Percentiles rank a stretch among this genome's conserved stretches.
Conservation (phyloP, 2,888 invertebrate species). For the Macrosoma leucophasiata region DNA sequence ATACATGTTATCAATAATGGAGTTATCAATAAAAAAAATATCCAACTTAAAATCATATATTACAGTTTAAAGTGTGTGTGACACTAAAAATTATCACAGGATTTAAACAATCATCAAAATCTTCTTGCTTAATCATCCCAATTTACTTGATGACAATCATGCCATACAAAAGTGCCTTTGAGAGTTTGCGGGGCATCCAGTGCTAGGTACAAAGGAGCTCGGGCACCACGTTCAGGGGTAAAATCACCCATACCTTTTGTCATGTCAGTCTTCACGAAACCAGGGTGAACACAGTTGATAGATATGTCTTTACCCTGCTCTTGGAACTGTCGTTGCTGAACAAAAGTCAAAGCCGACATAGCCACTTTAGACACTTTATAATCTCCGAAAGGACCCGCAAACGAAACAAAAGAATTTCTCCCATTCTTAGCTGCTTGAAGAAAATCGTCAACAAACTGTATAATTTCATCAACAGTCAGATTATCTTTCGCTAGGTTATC, state of each 20-base stretch:
- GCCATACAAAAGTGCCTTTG: slow-evolving; percentile 68
- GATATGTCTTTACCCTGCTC: slow-evolving; percentile 69
- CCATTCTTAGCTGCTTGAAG: slow-evolving; percentile 71
- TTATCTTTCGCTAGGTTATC: slow-evolving; percentile 60
- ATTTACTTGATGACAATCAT: slow-evolving; percentile 67
- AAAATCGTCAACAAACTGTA: slow-evolving; percentile 74
- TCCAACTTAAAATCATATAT: slow-evolving; percentile 56
- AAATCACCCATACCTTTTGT: slow-evolving; percentile 70
- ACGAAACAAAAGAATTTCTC: slow-evolving; percentile 53
- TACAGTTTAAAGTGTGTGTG: slow-evolving; percentile 63
- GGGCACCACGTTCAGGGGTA: slow-evolving; percentile 60
- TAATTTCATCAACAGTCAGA: slow-evolving; percentile 68
- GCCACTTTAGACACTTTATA: slow-evolving; percentile 72
- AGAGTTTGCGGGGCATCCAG: slow-evolving; percentile 61
- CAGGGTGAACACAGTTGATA: slow-evolving; percentile 68
- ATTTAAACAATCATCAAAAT: slow-evolving; percentile 52
- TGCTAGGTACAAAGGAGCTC: slow-evolving; percentile 59
- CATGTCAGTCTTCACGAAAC: slow-evolving; percentile 70
- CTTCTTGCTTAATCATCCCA: slow-evolving; percentile 62
- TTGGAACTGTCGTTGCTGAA: slow-evolving; percentile 59
- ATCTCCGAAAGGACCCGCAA: slow-evolving; percentile 65
- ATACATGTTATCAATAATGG: no score
- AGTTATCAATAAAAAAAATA: slow-evolving; percentile 35
- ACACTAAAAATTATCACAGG: slow-evolving; percentile 66
- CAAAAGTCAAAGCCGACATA: slow-evolving; percentile 64